Percentiles rank a stretch among this genome's conserved stretches.
Evolutionary conservation across 2,888 invertebrate species (phyloP).

Genomic region (Chorisops tibialis): DNA sequence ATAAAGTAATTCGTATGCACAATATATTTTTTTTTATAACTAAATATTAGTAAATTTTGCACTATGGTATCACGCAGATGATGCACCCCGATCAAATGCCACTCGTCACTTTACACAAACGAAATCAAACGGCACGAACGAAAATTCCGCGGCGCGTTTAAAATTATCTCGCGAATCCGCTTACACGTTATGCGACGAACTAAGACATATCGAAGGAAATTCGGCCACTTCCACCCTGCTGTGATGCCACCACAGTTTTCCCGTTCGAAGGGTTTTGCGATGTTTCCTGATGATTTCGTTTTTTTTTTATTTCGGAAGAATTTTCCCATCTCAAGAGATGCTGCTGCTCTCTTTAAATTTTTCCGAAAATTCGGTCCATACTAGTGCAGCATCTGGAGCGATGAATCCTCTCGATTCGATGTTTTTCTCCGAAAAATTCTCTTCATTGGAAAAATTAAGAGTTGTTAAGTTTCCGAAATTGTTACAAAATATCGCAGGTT

Average conservation of each 20-base stretch:
- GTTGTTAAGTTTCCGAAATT: too few species aligned
- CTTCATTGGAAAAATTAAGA: not conserved
- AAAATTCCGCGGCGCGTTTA: constrained; percentile 1
- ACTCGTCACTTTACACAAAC: too few species aligned
- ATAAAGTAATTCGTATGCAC: too few species aligned
- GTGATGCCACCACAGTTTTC: constrained; percentile 8
- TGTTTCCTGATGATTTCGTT: too few species aligned
- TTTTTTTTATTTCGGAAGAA: constrained; percentile 17
- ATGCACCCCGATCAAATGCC: too few species aligned
- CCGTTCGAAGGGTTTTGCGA: constrained; percentile 4
- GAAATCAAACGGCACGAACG: too few species aligned
- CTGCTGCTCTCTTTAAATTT: too few species aligned
- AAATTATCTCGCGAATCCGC: constrained; percentile 16
- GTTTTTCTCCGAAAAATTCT: constrained; percentile 1
- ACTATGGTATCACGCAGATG: too few species aligned
- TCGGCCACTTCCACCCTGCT: not conserved
- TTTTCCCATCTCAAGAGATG: not conserved
- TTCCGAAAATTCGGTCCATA: not conserved
- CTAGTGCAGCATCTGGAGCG: constrained; percentile 3
- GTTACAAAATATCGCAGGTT: not conserved
- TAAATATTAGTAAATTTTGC: too few species aligned
- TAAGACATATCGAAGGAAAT: constrained; percentile 12
- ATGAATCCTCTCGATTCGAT: not conserved
- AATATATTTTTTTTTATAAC: too few species aligned
- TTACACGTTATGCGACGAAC: constrained; percentile 24